Evolutionary conservation across 2,888 invertebrate species (phyloP).

Genomic region (Harpalus rubripes): DNA sequence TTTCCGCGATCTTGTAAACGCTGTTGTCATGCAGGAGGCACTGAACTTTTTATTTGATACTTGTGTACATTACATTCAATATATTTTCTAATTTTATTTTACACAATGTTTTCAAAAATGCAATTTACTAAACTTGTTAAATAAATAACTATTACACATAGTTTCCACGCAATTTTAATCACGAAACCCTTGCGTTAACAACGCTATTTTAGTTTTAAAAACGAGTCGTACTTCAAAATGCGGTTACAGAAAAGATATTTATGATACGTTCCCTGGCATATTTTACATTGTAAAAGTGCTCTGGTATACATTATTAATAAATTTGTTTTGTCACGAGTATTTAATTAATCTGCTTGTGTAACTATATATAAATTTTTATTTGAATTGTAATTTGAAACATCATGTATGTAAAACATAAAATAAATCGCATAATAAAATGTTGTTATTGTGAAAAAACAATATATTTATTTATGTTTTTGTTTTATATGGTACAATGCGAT

Average conservation of each 20-base stretch:
- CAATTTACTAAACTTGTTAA: no score
- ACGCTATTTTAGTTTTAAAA: no score
- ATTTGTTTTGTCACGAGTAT: background rate
- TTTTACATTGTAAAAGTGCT: background rate
- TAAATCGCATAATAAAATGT: conserved; percentile 46
- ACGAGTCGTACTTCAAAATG: background rate
- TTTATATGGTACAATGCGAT: conserved; percentile 25
- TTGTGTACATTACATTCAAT: no score
- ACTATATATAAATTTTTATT: conserved; percentile 36
- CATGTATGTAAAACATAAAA: conserved; percentile 27
- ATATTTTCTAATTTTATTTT: no score
- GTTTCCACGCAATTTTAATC: no score
- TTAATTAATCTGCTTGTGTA: conserved; percentile 25
- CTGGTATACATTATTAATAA: background rate
- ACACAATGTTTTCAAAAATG: no score
- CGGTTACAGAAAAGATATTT: background rate
- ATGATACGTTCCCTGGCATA: background rate
- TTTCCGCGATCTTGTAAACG: no score
- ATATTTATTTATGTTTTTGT: conserved; percentile 31
- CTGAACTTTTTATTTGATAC: no score
- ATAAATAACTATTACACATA: no score
- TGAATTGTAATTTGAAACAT: conserved; percentile 16
- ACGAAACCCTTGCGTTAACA: no score
- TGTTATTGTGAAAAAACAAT: conserved; percentile 52
- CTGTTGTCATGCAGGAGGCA: no score